phyloP scores from a whole-genome alignment of 2,888 invertebrate species.

The Petrolisthes cinctipes region DNA sequence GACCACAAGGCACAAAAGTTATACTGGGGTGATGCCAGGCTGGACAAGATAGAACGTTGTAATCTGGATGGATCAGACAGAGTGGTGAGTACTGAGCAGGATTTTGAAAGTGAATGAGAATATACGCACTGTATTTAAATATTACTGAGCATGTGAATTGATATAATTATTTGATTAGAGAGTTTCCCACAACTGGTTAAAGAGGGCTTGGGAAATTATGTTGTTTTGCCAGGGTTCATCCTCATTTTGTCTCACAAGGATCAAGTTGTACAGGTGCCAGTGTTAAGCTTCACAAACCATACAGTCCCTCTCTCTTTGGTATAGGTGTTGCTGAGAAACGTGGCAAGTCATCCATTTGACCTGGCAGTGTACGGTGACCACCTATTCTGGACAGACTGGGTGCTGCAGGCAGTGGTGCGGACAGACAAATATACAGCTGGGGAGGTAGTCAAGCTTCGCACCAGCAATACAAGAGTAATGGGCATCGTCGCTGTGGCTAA shows the following conservation, averaged over 20 bases:
- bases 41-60: slow-evolving; percentile 86
- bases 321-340: slow-evolving; percentile 77
- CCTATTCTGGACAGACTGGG: slow-evolving; percentile 94
- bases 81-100: slow-evolving; percentile 71
- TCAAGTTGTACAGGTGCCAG: too few species aligned
- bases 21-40: slow-evolving; percentile 87
- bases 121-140: too few species aligned
- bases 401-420: slow-evolving; percentile 83
- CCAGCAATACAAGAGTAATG: slow-evolving; percentile 86
- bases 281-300: too few species aligned
- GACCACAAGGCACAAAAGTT: slow-evolving; percentile 82
- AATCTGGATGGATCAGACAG: slow-evolving; percentile 84
- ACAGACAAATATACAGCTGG: slow-evolving; percentile 85
- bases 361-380: slow-evolving; percentile 85
- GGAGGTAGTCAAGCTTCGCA: slow-evolving; percentile 78
- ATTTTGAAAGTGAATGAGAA: too few species aligned
- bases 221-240: too few species aligned
- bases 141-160: too few species aligned
- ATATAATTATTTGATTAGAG: too few species aligned
- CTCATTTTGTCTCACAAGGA: too few species aligned
- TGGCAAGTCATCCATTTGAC: slow-evolving; percentile 88
- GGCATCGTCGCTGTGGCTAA: slow-evolving; percentile 85
- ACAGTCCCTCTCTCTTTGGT: slow-evolving; percentile 11
- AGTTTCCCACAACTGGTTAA: too few species aligned
- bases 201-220: too few species aligned